phyloP scores from a whole-genome alignment of 2,113 vertebrate genomes.

The Puma concolor region DNA sequence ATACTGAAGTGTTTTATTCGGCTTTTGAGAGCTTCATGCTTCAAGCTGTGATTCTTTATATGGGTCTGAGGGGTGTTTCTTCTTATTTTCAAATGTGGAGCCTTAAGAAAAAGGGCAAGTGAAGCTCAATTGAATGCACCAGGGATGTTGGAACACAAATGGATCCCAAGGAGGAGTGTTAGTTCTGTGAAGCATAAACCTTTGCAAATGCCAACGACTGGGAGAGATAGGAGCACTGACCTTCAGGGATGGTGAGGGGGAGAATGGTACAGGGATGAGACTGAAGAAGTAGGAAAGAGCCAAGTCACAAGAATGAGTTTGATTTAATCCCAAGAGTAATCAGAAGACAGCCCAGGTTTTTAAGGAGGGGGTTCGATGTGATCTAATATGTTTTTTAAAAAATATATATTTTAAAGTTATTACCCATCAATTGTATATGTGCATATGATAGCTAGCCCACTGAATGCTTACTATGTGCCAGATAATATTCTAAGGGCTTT shows the following conservation, averaged over 20 bases:
- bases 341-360: not conserved
- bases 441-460: not conserved
- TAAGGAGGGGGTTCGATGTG: not conserved
- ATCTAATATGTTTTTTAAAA: not conserved
- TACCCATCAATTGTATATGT: not conserved
- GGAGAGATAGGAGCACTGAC: conserved; percentile 46
- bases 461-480: not conserved
- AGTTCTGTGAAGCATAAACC: conserved; percentile 58
- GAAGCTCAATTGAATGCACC: conserved; percentile 32
- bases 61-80: conserved; percentile 18
- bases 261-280: not conserved
- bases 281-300: not conserved
- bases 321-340: not conserved
- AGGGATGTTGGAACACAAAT: conserved; percentile 58
- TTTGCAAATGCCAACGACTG: conserved; percentile 72
- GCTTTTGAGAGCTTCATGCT: not conserved
- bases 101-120: conserved; percentile 67
- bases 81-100: conserved; percentile 65
- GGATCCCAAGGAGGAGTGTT: conserved; percentile 54
- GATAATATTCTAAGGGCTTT: not conserved
- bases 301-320: not conserved
- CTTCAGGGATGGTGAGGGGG: conserved; percentile 27
- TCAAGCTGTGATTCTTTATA: conserved; percentile 20
- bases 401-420: not conserved
- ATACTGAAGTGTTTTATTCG: conserved; percentile 51